Evolutionary conservation across 2,797 vertebrate species (phyloP).

Genomic region (Knipowitschia caucasica): DNA sequence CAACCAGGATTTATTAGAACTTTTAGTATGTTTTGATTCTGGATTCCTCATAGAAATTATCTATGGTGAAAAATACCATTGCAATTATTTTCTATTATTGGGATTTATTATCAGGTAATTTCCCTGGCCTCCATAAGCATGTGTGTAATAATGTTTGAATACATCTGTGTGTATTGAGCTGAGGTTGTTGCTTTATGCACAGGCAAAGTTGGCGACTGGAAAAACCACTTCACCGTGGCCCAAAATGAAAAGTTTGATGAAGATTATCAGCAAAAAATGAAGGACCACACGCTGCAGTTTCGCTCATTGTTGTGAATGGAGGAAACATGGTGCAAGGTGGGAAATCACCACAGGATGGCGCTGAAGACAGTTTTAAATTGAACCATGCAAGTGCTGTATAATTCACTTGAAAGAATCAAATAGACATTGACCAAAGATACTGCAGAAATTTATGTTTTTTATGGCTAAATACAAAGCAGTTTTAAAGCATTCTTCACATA

Average conservation of each 20-base stretch:
- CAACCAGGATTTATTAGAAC: too few species aligned
- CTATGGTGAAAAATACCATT: too few species aligned
- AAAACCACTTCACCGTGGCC: slow-evolving; percentile 61
- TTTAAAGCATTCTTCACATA: too few species aligned
- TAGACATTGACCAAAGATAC: too few species aligned
- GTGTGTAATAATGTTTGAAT: background rate
- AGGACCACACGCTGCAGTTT: slow-evolving; percentile 37
- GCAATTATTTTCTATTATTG: too few species aligned
- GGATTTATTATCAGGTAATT: too few species aligned
- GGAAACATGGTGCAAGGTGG: background rate
- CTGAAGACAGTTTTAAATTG: background rate
- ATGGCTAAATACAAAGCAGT: too few species aligned
- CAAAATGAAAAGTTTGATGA: slow-evolving; percentile 67
- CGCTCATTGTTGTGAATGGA: slow-evolving; percentile 28
- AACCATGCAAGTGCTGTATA: background rate
- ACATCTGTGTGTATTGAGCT: background rate
- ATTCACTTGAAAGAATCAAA: too few species aligned
- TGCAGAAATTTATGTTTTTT: too few species aligned
- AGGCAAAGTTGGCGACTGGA: slow-evolving; percentile 75
- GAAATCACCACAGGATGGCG: background rate
- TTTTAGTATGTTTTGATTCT: too few species aligned
- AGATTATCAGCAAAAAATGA: slow-evolving; percentile 65
- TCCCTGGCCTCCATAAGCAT: background rate
- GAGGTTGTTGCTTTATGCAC: background rate
- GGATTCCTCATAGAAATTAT: too few species aligned